A percentile compares a stretch with the other conserved stretches of the same genome.
phyloP scores from a whole-genome alignment of 2,113 vertebrate species.

The Takifugu bimaculatus region DNA sequence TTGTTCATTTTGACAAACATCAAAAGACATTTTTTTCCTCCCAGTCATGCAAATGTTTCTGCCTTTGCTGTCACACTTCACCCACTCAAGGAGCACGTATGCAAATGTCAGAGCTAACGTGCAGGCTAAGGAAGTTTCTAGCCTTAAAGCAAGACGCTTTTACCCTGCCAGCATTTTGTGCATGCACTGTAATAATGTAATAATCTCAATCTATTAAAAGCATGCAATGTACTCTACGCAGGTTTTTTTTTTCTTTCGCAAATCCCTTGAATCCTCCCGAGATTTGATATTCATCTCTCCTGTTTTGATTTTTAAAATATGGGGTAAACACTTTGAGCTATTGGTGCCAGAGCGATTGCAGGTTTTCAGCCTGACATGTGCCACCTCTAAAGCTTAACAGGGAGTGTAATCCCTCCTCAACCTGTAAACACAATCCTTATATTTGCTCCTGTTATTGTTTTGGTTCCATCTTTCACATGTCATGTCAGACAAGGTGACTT shows the following conservation, averaged over 20 bases:
- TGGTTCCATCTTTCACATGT: background rate
- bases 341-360: background rate
- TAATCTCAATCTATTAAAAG: no score
- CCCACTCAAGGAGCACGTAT: background rate
- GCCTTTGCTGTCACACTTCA: constrained; percentile 4
- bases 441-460: background rate
- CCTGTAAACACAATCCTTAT: background rate
- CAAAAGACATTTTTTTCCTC: constrained; percentile 2
- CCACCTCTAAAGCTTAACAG: constrained; percentile 6
- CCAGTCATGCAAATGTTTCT: background rate
- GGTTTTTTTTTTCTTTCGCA: no score
- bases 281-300: constrained; percentile 1
- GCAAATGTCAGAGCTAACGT: background rate
- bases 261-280: background rate
- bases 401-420: constrained; percentile 14
- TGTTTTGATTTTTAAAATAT: background rate
- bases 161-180: background rate
- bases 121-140: constrained; percentile 1
- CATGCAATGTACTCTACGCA: no score
- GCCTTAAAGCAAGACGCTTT: background rate
- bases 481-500: background rate
- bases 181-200: background rate
- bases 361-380: constrained; percentile 13
- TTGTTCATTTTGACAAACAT: constrained; percentile 5
- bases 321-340: background rate